A percentile compares a stretch with the other conserved stretches of the same genome.
phyloP scores from a whole-genome alignment of 2,888 invertebrate genomes.

The Cephus pulcher region DNA sequence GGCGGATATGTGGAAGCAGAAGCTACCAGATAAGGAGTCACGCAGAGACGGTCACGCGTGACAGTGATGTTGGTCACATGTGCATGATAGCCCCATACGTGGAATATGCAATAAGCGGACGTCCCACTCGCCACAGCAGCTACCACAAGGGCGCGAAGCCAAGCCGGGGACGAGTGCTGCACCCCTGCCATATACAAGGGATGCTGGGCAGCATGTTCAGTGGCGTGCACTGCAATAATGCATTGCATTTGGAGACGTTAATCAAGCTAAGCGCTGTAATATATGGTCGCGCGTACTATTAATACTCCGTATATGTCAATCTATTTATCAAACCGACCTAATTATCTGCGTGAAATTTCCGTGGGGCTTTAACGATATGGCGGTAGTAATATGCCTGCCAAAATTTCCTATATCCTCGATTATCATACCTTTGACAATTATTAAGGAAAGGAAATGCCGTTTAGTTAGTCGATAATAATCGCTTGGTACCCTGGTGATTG shows the following conservation, averaged over 20 bases:
- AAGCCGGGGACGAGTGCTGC: conserved; percentile 27
- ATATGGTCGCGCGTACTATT: conserved; percentile 41
- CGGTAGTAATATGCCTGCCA: neutral
- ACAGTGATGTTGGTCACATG: conserved; percentile 27
- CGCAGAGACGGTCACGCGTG: conserved; percentile 23
- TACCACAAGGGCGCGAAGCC: conserved; percentile 23
- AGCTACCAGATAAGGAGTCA: neutral
- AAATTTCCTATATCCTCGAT: neutral
- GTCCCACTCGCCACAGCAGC: conserved; percentile 19
- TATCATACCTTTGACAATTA: neutral
- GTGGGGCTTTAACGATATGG: neutral
- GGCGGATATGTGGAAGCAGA: neutral
- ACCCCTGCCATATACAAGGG: conserved; percentile 3
- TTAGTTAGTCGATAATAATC: neutral
- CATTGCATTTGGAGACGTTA: conserved; percentile 51
- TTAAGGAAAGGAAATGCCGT: neutral
- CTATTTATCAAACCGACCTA: conserved; percentile 51
- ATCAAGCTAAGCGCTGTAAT: conserved; percentile 53
- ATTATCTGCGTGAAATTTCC: conserved; percentile 45
- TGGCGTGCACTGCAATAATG: conserved; percentile 41
- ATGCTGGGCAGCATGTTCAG: conserved; percentile 27
- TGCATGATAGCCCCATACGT: conserved; percentile 19
- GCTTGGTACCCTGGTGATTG: neutral
- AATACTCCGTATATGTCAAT: conserved; percentile 43
- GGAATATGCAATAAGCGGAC: conserved; percentile 46